Percentiles rank a stretch among this genome's conserved stretches.
Evolutionary conservation across 1,140 invertebrate genomes (phyloP).

Genomic region (Listronotus oregonensis): DNA sequence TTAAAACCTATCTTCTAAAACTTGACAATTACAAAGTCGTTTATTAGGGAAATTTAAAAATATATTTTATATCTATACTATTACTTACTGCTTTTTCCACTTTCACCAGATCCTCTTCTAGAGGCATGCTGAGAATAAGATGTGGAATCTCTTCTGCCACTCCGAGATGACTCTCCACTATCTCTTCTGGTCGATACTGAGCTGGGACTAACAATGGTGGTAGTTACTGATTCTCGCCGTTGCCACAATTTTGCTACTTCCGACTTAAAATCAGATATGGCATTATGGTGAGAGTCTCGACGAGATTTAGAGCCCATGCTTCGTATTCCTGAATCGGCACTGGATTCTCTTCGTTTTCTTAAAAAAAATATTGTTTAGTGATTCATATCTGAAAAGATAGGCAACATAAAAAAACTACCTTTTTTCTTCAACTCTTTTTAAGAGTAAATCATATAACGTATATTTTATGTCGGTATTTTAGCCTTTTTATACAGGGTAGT

Average conservation of each 20-base stretch:
- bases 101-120: constrained; percentile 69
- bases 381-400: too few relatives aligned
- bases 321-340: constrained; percentile 80
- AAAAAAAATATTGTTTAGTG: too few relatives aligned
- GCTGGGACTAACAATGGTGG: constrained; percentile 55
- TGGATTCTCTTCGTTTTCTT: constrained; percentile 77
- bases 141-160: constrained; percentile 55
- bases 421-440: too few relatives aligned
- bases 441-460: too few relatives aligned
- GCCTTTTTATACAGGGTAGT: too few relatives aligned
- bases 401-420: too few relatives aligned
- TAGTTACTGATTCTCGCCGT: constrained; percentile 62
- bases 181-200: constrained; percentile 60
- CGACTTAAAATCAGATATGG: constrained; percentile 70
- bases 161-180: constrained; percentile 57
- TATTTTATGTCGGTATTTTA: too few relatives aligned
- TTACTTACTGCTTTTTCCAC: constrained; percentile 57
- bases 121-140: constrained; percentile 52
- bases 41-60: too few relatives aligned
- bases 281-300: constrained; percentile 68
- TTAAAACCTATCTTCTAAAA: too few relatives aligned
- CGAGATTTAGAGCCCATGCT: constrained; percentile 72
- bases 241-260: constrained; percentile 75
- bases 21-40: too few relatives aligned
- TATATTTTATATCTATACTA: too few relatives aligned